Conservation (phyloP, 2,113 vertebrate genomes). For the Chroicocephalus ridibundus region DNA sequence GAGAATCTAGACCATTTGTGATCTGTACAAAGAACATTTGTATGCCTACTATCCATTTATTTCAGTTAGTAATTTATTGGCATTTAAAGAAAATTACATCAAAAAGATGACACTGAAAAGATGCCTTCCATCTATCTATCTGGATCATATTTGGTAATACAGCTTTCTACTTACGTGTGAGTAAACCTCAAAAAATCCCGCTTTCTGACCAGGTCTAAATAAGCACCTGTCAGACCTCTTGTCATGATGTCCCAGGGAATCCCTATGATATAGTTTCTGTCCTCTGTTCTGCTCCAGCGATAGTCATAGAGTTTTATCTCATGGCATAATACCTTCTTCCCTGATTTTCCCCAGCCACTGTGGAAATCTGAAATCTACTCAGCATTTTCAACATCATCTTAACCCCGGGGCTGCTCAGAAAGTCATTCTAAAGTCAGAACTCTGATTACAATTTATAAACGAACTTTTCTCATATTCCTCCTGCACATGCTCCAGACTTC, state of each 20-base stretch:
- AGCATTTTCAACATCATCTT: not conserved
- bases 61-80: not conserved
- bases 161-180: not conserved
- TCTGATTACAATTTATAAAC: not conserved
- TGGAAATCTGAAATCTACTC: not conserved
- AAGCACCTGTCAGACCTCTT: not conserved
- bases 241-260: not conserved
- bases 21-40: not conserved
- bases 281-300: not conserved
- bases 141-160: fast-evolving
- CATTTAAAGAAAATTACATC: not conserved
- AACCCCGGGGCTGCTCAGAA: not conserved
- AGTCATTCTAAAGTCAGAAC: not conserved
- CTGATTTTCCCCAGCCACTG: not conserved
- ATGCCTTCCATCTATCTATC: not conserved
- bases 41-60: not conserved
- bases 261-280: not conserved
- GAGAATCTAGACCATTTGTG: not conserved
- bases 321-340: not conserved
- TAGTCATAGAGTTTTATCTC: not conserved
- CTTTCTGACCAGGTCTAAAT: not conserved
- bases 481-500: not conserved
- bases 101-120: not conserved
- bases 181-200: not conserved
- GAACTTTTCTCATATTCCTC: not conserved